Percentiles rank a stretch among this genome's conserved stretches.
These are phyloP conservation scores for Galaxias olidus DNA, from an alignment of 2,797 vertebrate species.

Conservation along the genomic window DNA sequence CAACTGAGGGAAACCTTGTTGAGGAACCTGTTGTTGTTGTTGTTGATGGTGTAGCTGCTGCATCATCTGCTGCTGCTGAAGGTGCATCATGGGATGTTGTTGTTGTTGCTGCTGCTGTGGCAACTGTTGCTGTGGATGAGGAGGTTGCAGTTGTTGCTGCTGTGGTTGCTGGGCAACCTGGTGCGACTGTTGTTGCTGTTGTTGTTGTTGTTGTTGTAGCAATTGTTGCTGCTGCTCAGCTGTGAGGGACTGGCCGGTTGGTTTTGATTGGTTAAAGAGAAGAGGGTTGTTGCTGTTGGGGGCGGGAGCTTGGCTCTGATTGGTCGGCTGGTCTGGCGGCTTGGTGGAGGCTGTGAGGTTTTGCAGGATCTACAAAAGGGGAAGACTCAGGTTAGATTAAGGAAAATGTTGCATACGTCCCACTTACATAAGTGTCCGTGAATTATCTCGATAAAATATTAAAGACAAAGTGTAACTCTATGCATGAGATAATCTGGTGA, in stretches of 20 bases:
- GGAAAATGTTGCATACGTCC: too few relatives aligned
- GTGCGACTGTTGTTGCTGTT: slow-evolving; percentile 73
- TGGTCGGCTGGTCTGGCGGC: slow-evolving; percentile 85
- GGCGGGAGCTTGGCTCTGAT: slow-evolving; percentile 61
- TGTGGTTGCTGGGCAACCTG: slow-evolving; percentile 70
- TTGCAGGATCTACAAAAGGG: slow-evolving; percentile 82
- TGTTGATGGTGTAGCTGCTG: slow-evolving; percentile 68
- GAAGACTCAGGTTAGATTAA: slow-evolving; percentile 15
- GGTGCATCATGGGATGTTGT: slow-evolving; percentile 64
- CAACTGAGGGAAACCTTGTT: slow-evolving; percentile 58
- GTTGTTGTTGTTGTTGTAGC: slow-evolving; percentile 65
- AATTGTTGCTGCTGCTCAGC: slow-evolving; percentile 81
- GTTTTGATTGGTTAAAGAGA: slow-evolving; percentile 83
- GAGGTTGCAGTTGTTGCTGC: slow-evolving; percentile 66
- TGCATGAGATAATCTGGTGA: too few relatives aligned
- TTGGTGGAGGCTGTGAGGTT: slow-evolving; percentile 88
- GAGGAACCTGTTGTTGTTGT: slow-evolving; percentile 71
- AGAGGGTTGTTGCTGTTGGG: slow-evolving; percentile 66
- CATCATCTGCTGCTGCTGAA: slow-evolving; percentile 56
- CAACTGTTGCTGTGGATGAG: slow-evolving; percentile 78
- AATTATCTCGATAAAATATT: too few relatives aligned
- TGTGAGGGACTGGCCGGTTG: slow-evolving; percentile 64
- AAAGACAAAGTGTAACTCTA: too few relatives aligned
- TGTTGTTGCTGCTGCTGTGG: slow-evolving; percentile 65
- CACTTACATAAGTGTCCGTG: too few relatives aligned